Base-by-base conservation (phyloP, 2,888 invertebrate species). In the Caenorhabditis sp. region DNA sequence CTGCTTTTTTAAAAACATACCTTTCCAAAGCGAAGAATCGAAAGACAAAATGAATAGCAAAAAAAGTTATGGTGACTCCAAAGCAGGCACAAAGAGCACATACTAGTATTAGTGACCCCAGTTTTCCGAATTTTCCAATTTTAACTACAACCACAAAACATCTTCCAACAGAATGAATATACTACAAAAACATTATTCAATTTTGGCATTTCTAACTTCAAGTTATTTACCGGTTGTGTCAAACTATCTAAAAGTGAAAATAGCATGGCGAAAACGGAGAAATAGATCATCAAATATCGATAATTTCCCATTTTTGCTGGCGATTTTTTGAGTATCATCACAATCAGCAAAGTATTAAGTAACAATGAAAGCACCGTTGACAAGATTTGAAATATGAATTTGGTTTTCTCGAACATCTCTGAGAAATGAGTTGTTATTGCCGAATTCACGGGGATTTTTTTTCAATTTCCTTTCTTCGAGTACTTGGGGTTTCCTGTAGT, bases 231-330 rank as follows among this genome's bases (percentile, higher is more conserved):
- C 65, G 69, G 69, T 62, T 65, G 62, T 4, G 61, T 57, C 1
- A 65, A 27, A 5, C 36, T 58, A 58, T 70, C 69, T 1, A 55
- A 8, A 6, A 54, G 54, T n/a, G 65, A 62, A 49, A 70, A 70
- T 4, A 65, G 31, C 43, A 70, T 70, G 1, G 69, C 69, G 53
- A 65, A 70, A 37, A 51, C 53, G 26, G 69, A 65, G 26, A 70
- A 70, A 24, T 70, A 70, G 12, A 62, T 70, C 69, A 70, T 70
- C 36, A 70, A 19, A 51, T 58, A 62, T 49, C 62, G 58, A 65
- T 70, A 70, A 36, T 70, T 70, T n/a, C 61, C 69, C 69, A 70
- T 66, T 58, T 65, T 70, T 54, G 53, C 51, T 10, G 69, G 69
- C 1, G 69, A 70, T 54, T 70, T 62, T 5, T 65, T 70, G 3